Evolutionary conservation across 2,888 invertebrate genomes (phyloP).

Genomic region (Plebejus anna): DNA sequence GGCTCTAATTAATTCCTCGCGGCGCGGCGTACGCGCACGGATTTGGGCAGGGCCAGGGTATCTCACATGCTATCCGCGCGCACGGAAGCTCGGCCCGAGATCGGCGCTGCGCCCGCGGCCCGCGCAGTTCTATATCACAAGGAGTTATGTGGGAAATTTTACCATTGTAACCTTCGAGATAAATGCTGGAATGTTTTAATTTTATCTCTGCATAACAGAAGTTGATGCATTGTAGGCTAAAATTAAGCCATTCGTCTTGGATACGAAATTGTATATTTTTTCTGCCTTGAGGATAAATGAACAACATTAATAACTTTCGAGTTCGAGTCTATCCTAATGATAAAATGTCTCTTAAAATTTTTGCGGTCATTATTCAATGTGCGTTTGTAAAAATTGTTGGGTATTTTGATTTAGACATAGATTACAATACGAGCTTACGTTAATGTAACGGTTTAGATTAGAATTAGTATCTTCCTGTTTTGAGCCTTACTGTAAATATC

Average conservation of each 20-base stretch:
- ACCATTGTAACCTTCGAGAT: constrained; percentile 3
- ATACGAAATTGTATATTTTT: not conserved
- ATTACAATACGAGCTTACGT: not conserved
- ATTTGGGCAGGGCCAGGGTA: constrained; percentile 41
- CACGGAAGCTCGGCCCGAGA: constrained; percentile 29
- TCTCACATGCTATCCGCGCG: constrained; percentile 34
- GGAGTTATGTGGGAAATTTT: constrained; percentile 22
- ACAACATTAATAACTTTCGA: constrained; percentile 2
- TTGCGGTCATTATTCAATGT: not conserved
- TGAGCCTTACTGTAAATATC: not conserved
- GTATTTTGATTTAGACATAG: not conserved
- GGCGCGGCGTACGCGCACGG: constrained; percentile 40
- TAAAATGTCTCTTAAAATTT: not conserved
- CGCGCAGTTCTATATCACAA: constrained; percentile 19
- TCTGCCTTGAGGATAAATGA: not conserved
- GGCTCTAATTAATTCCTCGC: constrained; percentile 66
- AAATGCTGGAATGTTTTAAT: not conserved
- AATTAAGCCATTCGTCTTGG: constrained; percentile 10
- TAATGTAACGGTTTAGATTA: too few species aligned
- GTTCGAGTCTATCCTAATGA: not conserved
- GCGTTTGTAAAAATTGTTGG: not conserved
- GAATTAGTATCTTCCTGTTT: not conserved
- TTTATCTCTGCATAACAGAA: not conserved
- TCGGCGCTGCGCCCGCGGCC: constrained; percentile 31
- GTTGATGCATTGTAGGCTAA: not conserved